These are phyloP conservation scores for Oxycera nigricornis DNA, from an alignment of 2,888 invertebrate species.

Conservation along the genomic window DNA sequence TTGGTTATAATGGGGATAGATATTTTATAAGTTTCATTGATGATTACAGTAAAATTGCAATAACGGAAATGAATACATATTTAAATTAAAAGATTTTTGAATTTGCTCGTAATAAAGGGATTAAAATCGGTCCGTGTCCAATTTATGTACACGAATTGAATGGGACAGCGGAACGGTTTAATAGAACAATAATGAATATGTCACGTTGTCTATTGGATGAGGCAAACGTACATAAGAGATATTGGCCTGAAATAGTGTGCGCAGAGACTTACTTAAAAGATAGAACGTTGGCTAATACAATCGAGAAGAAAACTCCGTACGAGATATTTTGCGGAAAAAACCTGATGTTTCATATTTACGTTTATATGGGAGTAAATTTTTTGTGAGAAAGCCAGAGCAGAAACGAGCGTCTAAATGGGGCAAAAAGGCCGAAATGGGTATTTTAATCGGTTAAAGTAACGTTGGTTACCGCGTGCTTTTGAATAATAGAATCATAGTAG, in stretches of 20 bases:
- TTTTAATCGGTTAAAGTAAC: constrained; percentile 34
- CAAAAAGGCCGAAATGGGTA: constrained; percentile 35
- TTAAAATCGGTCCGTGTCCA: constrained; percentile 48
- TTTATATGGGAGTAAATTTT: constrained; percentile 40
- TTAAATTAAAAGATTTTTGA: constrained; percentile 45
- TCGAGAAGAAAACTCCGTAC: constrained; percentile 39
- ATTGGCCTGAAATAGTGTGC: constrained; percentile 45
- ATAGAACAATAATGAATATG: constrained; percentile 47
- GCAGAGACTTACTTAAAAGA: constrained; percentile 41
- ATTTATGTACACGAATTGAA: constrained; percentile 50
- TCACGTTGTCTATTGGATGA: constrained; percentile 48
- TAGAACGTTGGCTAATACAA: constrained; percentile 41
- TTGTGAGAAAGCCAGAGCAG: too few relatives aligned
- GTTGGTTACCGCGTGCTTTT: constrained; percentile 37
- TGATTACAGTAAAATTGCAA: constrained; percentile 47
- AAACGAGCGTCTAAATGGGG: constrained; percentile 38
- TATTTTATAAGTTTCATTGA: constrained; percentile 48
- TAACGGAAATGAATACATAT: constrained; percentile 46
- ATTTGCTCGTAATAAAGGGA: constrained; percentile 47
- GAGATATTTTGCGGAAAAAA: constrained; percentile 38
- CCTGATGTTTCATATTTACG: constrained; percentile 31
- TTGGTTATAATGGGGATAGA: constrained; percentile 46
- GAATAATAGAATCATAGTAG: constrained; percentile 26
- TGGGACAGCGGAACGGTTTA: constrained; percentile 49
- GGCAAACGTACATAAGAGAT: constrained; percentile 44